Conservation (phyloP, 2,797 vertebrate species). For the Neostethus bicornis region DNA sequence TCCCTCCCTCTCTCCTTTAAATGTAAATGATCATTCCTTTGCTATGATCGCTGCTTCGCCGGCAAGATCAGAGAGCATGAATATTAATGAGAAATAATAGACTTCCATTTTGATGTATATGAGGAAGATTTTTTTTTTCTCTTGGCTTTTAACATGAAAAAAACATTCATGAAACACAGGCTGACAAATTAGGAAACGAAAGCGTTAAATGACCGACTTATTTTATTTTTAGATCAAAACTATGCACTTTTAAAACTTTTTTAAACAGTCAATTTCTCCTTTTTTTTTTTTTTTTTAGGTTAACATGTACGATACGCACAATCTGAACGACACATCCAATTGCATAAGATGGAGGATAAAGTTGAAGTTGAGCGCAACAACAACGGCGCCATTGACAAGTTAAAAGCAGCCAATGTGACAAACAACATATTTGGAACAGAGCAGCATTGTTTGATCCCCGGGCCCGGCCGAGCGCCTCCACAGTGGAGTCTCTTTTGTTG, state of each 20-base stretch:
- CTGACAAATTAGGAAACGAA: slow-evolving; percentile 20
- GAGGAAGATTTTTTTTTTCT: slow-evolving; percentile 33
- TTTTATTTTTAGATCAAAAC: background rate
- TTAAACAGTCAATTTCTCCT: too few species aligned
- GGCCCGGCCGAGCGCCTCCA: slow-evolving; percentile 59
- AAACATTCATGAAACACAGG: slow-evolving; percentile 16
- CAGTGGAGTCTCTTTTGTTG: slow-evolving; percentile 65
- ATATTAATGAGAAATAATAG: slow-evolving; percentile 45
- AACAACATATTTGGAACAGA: slow-evolving; percentile 79
- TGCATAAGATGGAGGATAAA: slow-evolving; percentile 70
- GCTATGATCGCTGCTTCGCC: slow-evolving; percentile 7
- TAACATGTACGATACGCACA: slow-evolving; percentile 16
- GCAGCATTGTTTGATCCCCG: slow-evolving; percentile 62
- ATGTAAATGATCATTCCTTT: slow-evolving; percentile 23
- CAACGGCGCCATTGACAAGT: slow-evolving; percentile 66
- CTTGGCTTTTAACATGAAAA: slow-evolving; percentile 16
- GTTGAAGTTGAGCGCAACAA: slow-evolving; percentile 62
- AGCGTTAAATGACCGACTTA: background rate
- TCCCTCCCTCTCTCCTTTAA: slow-evolving; percentile 4
- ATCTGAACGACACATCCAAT: slow-evolving; percentile 39
- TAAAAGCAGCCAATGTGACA: slow-evolving; percentile 71
- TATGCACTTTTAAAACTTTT: slow-evolving; percentile 1
- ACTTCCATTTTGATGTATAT: slow-evolving; percentile 28
- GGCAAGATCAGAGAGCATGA: slow-evolving; percentile 31
- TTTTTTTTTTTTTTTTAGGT: background rate